These are phyloP conservation scores for Ceratoteleas bidentatus DNA, from an alignment of 1,140 invertebrate species.

Conservation along the genomic window DNA sequence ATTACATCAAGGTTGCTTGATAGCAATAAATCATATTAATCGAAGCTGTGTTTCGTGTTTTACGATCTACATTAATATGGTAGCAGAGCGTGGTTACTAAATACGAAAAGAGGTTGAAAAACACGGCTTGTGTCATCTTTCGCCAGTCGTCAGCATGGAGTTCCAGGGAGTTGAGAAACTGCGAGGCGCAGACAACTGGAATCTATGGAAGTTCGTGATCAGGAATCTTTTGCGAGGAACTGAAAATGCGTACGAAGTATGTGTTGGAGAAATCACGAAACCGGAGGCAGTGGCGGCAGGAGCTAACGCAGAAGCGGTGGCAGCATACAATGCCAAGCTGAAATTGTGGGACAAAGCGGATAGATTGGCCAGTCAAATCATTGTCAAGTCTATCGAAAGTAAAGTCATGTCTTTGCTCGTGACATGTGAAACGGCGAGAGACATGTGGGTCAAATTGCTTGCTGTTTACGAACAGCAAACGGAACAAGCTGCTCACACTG, in stretches of 20 bases:
- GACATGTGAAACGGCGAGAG: conserved; percentile 62
- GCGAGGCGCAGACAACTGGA: conserved; percentile 48
- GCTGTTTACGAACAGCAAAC: conserved; percentile 66
- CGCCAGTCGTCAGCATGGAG: conserved; percentile 28
- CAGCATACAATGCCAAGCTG: not conserved
- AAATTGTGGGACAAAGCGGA: conserved; percentile 54
- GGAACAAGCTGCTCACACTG: not conserved
- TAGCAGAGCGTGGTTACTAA: conserved; percentile 32
- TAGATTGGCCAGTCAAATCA: conserved; percentile 50
- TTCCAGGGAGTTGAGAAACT: conserved; percentile 47
- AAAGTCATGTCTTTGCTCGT: conserved; percentile 50
- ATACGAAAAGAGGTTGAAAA: too few species aligned
- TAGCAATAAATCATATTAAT: too few species aligned
- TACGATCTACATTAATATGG: conserved; percentile 9
- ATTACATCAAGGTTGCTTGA: too few species aligned
- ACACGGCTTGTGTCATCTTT: not conserved
- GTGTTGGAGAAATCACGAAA: conserved; percentile 29
- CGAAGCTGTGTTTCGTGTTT: too few species aligned
- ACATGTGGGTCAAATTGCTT: conserved; percentile 72
- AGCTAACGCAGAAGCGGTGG: conserved; percentile 5
- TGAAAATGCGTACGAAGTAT: conserved; percentile 49
- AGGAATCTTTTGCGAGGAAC: conserved; percentile 48
- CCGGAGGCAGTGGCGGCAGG: not conserved
- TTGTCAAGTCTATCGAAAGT: conserved; percentile 33
- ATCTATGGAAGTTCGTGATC: conserved; percentile 45